Percentiles rank a stretch among this genome's conserved stretches.
These are phyloP conservation scores for Turritopsis dohrnii DNA, from an alignment of 30 jellyfish, hydroid and myxozoan species.

Conservation along the genomic window DNA sequence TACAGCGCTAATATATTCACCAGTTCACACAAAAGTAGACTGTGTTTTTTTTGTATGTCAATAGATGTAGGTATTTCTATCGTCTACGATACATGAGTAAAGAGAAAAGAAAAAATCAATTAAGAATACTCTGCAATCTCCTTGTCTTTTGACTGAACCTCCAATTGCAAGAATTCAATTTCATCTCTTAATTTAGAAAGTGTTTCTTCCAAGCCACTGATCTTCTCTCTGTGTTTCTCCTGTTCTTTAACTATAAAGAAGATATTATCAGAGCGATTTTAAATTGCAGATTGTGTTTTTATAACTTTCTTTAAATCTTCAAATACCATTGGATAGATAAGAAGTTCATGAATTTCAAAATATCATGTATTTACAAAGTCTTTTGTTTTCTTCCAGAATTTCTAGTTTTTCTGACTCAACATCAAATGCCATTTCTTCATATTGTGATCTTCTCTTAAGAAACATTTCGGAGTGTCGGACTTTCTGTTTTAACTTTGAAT, in stretches of 20 bases:
- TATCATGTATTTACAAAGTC: constrained; percentile 14
- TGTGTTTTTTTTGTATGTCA: too few species aligned
- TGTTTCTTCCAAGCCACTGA: neutral
- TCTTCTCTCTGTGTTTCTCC: constrained; percentile 13
- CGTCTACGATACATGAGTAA: too few species aligned
- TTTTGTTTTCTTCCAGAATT: constrained; percentile 17
- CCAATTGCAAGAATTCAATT: constrained; percentile 37
- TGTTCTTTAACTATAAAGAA: constrained; percentile 29
- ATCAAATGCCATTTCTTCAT: constrained; percentile 19
- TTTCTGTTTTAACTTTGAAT: constrained; percentile 32
- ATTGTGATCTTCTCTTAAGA: constrained; percentile 1
- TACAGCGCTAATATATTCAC: too few species aligned
- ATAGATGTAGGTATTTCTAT: too few species aligned
- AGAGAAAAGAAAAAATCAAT: neutral
- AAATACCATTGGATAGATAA: neutral
- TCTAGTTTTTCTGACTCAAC: constrained; percentile 33
- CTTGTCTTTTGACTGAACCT: constrained; percentile 32
- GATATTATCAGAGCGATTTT: neutral
- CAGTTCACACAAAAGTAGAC: too few species aligned
- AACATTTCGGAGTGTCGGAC: constrained; percentile 44
- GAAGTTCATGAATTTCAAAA: neutral
- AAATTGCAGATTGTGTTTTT: too few species aligned
- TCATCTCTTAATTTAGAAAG: constrained; percentile 29
- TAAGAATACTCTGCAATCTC: constrained; percentile 30
- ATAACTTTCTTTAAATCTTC: too few species aligned